Percentiles rank a stretch among this genome's conserved stretches.
These are phyloP conservation scores for Chiloscyllium punctatum DNA, from an alignment of 2,797 vertebrate genomes.

Conservation along the genomic window DNA sequence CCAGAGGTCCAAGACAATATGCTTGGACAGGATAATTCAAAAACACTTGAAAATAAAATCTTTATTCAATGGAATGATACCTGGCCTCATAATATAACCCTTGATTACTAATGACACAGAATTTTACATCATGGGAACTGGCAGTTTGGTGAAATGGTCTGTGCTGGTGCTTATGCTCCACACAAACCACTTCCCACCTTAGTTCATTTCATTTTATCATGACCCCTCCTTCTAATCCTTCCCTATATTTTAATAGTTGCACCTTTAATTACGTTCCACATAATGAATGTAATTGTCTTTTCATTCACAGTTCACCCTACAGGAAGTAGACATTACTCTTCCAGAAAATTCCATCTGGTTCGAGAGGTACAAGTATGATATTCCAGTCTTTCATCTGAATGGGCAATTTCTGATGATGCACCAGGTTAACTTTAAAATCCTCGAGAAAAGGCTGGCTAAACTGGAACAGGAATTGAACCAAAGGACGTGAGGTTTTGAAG, in stretches of 20 bases:
- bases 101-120: not conserved
- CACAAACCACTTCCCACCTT: not conserved
- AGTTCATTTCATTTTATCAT: no score
- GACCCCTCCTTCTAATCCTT: not conserved
- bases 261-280: not conserved
- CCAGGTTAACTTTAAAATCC: constrained; percentile 58
- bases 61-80: not conserved
- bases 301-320: constrained; percentile 66
- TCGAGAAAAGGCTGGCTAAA: constrained; percentile 61
- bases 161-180: not conserved
- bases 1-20: no score
- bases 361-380: constrained; percentile 70
- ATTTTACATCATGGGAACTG: not conserved
- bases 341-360: constrained; percentile 67
- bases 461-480: constrained; percentile 49
- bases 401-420: constrained; percentile 80
- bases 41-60: not conserved
- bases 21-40: no score
- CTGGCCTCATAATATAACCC: not conserved
- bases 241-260: not conserved
- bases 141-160: not conserved
- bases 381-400: constrained; percentile 78
- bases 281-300: constrained; percentile 31
- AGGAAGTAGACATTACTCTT: constrained; percentile 74
- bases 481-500: constrained; percentile 41